These are phyloP conservation scores for Neelides sp. DNA, from an alignment of 1,140 invertebrate genomes.

Conservation along the genomic window DNA sequence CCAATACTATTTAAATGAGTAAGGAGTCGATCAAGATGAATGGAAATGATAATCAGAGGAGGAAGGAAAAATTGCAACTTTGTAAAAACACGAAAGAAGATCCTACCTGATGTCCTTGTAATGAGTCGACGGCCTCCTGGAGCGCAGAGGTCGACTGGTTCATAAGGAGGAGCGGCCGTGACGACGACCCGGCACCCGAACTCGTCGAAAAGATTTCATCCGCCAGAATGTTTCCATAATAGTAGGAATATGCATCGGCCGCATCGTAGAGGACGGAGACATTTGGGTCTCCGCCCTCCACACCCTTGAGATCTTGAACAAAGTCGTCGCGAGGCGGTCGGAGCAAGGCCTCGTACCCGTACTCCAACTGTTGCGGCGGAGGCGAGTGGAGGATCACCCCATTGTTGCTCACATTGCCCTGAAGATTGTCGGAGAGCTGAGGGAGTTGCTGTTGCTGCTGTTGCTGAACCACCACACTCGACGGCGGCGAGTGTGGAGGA, in stretches of 20 bases:
- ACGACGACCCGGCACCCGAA: neutral
- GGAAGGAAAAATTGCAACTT: no score
- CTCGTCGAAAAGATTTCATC: slow-evolving; percentile 23
- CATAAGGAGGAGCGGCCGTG: slow-evolving; percentile 13
- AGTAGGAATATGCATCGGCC: slow-evolving; percentile 21
- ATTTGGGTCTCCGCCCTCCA: slow-evolving; percentile 17
- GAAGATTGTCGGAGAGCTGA: slow-evolving; percentile 3
- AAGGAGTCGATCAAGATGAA: no score
- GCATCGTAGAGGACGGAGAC: slow-evolving; percentile 20
- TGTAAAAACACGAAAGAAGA: no score
- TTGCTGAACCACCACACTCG: no score
- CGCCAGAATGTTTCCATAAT: slow-evolving; percentile 23
- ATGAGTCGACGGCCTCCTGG: slow-evolving; percentile 14
- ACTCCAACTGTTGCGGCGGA: slow-evolving; percentile 13
- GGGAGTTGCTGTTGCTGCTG: slow-evolving; percentile 7
- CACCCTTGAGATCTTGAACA: slow-evolving; percentile 9
- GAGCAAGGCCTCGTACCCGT: slow-evolving; percentile 14
- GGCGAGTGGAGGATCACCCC: slow-evolving; percentile 6
- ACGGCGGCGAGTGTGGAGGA: slow-evolving; percentile 8
- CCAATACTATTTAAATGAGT: no score
- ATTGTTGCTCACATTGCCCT: slow-evolving; percentile 1
- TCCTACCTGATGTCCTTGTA: slow-evolving; percentile 15
- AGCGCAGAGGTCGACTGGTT: slow-evolving; percentile 5
- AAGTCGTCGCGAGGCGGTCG: slow-evolving; percentile 16
- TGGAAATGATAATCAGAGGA: no score